phyloP scores from a whole-genome alignment of 2,888 invertebrate genomes.

The Drosophila nr. medialis region DNA sequence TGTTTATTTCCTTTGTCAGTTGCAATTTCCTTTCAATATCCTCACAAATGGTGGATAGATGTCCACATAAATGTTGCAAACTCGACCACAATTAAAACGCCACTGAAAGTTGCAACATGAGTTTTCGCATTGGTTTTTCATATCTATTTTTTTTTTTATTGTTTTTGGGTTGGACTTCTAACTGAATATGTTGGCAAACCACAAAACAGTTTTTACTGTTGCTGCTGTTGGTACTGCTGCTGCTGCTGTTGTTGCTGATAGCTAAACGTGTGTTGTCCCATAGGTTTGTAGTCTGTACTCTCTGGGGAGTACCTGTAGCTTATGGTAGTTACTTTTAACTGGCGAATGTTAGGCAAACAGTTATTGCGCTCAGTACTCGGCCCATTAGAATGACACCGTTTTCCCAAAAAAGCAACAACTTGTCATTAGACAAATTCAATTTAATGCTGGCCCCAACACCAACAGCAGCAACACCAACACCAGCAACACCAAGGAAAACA shows the following conservation, averaged over 20 bases:
- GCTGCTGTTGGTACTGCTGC: constrained; percentile 4
- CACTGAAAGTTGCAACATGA: constrained; percentile 58
- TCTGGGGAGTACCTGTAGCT: constrained; percentile 70
- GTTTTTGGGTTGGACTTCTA: constrained; percentile 6
- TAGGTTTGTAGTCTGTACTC: constrained; percentile 1
- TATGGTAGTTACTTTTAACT: constrained; percentile 73
- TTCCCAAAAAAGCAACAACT: constrained; percentile 65
- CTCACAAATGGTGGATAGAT: constrained; percentile 13
- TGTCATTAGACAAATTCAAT: constrained; percentile 80
- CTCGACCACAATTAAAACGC: constrained; percentile 67
- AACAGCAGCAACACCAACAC: constrained; percentile 26
- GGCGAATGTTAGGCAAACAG: constrained; percentile 75
- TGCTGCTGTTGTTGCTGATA: constrained; percentile 22
- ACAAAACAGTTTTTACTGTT: constrained; percentile 35
- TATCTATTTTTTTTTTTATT: not conserved
- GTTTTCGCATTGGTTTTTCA: constrained; percentile 28
- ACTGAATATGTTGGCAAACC: constrained; percentile 18
- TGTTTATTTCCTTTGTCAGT: constrained; percentile 11
- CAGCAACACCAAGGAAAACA: constrained; percentile 15
- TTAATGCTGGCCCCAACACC: constrained; percentile 58
- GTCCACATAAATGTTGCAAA: constrained; percentile 23
- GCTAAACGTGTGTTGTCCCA: constrained; percentile 15
- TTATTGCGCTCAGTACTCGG: constrained; percentile 72
- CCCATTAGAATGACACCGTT: constrained; percentile 71
- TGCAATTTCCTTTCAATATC: constrained; percentile 27